Evolutionary conservation across 2,113 vertebrate genomes (phyloP).

Genomic region (Erythrocercus mccallii): DNA sequence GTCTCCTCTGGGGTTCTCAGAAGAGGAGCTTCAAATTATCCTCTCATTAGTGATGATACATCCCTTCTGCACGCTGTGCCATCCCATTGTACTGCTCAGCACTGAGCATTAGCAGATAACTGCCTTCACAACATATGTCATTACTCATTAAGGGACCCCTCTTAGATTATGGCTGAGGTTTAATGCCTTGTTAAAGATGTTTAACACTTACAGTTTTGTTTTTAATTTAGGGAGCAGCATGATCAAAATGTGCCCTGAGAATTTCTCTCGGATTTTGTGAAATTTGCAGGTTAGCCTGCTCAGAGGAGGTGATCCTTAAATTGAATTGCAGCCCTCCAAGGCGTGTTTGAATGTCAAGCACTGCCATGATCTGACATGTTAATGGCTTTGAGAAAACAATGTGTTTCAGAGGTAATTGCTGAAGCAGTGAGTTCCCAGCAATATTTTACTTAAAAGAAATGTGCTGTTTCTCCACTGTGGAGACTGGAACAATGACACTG

Average conservation of each 20-base stretch:
- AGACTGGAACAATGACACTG: neutral
- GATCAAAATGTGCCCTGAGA: conserved; percentile 79
- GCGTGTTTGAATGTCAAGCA: conserved; percentile 78
- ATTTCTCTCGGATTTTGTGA: conserved; percentile 69
- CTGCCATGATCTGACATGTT: conserved; percentile 80
- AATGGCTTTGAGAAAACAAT: conserved; percentile 80
- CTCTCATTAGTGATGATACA: conserved; percentile 93
- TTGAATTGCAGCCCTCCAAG: conserved; percentile 80
- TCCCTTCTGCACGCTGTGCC: conserved; percentile 90
- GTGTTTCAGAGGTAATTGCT: conserved; percentile 80
- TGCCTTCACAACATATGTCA: conserved; percentile 96
- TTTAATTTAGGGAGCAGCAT: conserved; percentile 83
- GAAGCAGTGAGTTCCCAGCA: conserved; percentile 77
- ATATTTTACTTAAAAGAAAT: conserved; percentile 74
- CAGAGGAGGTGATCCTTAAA: conserved; percentile 76
- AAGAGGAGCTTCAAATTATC: conserved; percentile 86
- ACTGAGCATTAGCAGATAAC: conserved; percentile 91
- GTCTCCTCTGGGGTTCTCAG: conserved; percentile 77
- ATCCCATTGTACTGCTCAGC: conserved; percentile 81
- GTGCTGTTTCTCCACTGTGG: conserved; percentile 13
- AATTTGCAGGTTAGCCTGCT: conserved; percentile 74
- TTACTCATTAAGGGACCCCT: conserved; percentile 95
- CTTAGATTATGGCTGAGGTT: conserved; percentile 87
- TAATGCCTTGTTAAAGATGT: conserved; percentile 99
- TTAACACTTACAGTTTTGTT: conserved; percentile 95